A percentile compares a stretch with the other conserved stretches of the same genome.
phyloP scores from a whole-genome alignment of 2,888 invertebrate genomes.

The Melinaea menophilus region DNA sequence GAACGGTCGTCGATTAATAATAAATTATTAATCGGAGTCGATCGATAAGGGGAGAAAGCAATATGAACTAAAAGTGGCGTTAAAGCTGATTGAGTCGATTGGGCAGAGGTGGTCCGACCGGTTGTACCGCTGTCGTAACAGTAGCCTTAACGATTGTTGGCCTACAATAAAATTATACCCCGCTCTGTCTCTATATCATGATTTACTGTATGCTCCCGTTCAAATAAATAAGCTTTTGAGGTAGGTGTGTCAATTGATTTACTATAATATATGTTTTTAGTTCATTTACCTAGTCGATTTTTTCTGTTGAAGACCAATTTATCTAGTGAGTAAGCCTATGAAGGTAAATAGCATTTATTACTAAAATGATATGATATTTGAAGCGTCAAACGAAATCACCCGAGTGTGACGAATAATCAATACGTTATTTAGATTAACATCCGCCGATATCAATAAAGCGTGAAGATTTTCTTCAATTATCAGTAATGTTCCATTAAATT shows the following conservation, averaged over 20 bases:
- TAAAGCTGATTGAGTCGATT: constrained; percentile 53
- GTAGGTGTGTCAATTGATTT: no score
- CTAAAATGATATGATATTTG: constrained; percentile 12
- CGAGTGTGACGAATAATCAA: constrained; percentile 34
- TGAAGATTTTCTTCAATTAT: constrained; percentile 26
- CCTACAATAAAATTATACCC: constrained; percentile 62
- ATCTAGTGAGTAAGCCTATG: not conserved
- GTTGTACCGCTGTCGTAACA: constrained; percentile 61
- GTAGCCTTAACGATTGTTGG: constrained; percentile 70
- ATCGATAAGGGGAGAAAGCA: constrained; percentile 47
- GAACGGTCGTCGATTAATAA: constrained; percentile 35
- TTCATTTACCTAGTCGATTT: no score
- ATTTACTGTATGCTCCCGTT: constrained; percentile 10
- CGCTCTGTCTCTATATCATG: constrained; percentile 45
- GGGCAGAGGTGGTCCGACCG: constrained; percentile 62
- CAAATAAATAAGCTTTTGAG: constrained; percentile 6
- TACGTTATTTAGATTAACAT: constrained; percentile 35
- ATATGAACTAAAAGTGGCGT: constrained; percentile 41
- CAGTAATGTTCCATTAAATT: constrained; percentile 9
- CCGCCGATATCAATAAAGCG: constrained; percentile 28
- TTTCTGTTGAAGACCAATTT: no score
- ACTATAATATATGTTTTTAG: no score
- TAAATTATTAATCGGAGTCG: constrained; percentile 42
- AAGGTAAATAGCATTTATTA: not conserved
- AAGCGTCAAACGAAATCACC: constrained; percentile 23